These are phyloP conservation scores for Dolichotis patagonum DNA, from an alignment of 2,113 vertebrate genomes.

Conservation along the genomic window DNA sequence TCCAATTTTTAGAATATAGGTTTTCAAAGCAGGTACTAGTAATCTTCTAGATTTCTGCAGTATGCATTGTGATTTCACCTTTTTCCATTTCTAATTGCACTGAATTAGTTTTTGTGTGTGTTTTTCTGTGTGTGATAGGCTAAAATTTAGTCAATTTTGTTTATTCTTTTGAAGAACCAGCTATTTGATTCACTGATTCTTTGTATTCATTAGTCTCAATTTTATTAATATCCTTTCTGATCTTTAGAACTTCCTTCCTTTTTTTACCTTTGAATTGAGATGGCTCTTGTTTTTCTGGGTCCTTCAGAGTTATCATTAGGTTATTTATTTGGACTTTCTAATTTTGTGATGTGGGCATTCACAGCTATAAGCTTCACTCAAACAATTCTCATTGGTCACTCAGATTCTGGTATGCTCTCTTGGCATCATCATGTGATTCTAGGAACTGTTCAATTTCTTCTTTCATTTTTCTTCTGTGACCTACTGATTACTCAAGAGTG, in stretches of 20 bases:
- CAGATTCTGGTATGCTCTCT: no score
- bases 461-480: background rate
- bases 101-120: background rate
- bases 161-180: background rate
- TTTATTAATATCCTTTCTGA: background rate
- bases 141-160: background rate
- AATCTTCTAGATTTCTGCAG: background rate
- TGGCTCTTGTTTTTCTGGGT: background rate
- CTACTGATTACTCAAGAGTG: background rate
- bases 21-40: no score
- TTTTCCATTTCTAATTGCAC: background rate
- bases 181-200: background rate
- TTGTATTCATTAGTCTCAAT: background rate
- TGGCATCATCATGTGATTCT: no score
- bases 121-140: background rate
- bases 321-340: background rate
- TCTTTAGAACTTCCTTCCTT: background rate
- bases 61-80: background rate
- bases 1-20: background rate
- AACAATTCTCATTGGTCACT: no score
- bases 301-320: background rate
- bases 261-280: background rate
- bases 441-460: background rate
- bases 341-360: background rate
- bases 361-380: no score